Percentiles rank a stretch among this genome's conserved stretches.
Evolutionary conservation across 2,888 invertebrate species (phyloP).

Genomic region (Eupithecia subumbrata): DNA sequence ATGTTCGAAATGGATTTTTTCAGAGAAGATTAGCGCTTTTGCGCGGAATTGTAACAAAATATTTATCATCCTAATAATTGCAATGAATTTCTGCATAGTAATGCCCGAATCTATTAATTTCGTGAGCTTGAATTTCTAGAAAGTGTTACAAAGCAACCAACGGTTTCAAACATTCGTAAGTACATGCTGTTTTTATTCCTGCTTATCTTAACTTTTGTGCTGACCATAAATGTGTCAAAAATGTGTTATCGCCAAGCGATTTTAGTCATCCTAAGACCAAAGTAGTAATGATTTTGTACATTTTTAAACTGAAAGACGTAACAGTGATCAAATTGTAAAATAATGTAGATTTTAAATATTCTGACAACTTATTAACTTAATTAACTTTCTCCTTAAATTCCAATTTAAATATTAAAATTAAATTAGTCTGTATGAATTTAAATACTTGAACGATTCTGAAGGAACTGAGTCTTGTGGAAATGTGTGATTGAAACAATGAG

Average conservation of each 20-base stretch:
- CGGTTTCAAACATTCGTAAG: background rate
- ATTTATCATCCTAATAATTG: background rate
- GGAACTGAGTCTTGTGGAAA: background rate
- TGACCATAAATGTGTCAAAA: background rate
- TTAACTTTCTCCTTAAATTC: constrained; percentile 1
- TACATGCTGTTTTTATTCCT: background rate
- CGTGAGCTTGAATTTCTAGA: background rate
- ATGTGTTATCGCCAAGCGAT: constrained; percentile 30
- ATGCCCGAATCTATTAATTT: background rate
- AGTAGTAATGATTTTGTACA: constrained; percentile 63
- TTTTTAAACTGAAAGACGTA: constrained; percentile 73
- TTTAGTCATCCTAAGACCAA: constrained; percentile 51
- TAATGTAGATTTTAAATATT: constrained; percentile 27
- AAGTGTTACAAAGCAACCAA: background rate
- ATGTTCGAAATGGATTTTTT: background rate
- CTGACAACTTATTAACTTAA: background rate
- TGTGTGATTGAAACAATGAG: background rate
- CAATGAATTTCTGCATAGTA: background rate
- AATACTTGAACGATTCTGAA: background rate
- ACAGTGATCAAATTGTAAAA: constrained; percentile 62
- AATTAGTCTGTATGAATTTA: background rate
- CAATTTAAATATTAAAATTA: constrained; percentile 3
- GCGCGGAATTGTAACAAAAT: background rate
- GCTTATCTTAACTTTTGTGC: background rate
- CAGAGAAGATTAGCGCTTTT: background rate